Conservation (phyloP, 2,888 invertebrate species). For the Aphidius colemani region DNA sequence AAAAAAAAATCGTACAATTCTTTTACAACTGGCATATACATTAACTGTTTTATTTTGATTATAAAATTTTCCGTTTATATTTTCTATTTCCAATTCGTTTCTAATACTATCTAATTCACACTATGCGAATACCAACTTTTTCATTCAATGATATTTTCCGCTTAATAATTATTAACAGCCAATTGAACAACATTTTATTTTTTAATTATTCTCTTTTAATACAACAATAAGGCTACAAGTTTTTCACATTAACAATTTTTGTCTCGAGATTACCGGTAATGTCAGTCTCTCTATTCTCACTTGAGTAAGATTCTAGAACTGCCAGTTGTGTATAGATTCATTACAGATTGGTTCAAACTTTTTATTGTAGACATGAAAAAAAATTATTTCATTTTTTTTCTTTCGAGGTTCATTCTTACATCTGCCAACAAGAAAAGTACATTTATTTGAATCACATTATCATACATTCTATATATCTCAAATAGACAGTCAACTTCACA, state of each 20-base stretch:
- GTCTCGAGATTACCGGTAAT: constrained; percentile 56
- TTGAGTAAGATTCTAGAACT: constrained; percentile 42
- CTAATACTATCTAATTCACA: background rate
- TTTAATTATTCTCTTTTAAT: constrained; percentile 15
- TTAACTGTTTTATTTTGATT: constrained; percentile 30
- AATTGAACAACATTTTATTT: constrained; percentile 49
- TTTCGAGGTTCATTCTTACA: too few relatives aligned
- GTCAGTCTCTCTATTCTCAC: constrained; percentile 57
- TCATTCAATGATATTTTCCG: background rate
- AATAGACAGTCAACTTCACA: constrained; percentile 54
- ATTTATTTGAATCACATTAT: background rate
- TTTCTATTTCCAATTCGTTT: too few relatives aligned
- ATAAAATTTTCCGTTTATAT: constrained; percentile 14
- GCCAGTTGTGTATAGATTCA: constrained; percentile 55
- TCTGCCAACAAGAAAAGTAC: too few relatives aligned
- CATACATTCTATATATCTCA: constrained; percentile 24
- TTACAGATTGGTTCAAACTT: background rate
- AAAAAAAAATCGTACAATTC: constrained; percentile 19
- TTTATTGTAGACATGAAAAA: background rate
- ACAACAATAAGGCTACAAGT: constrained; percentile 39
- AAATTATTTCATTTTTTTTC: constrained; percentile 1
- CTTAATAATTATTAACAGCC: constrained; percentile 45
- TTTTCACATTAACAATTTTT: constrained; percentile 26
- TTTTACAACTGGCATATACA: constrained; percentile 58
- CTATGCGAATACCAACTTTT: constrained; percentile 29